phyloP scores from a whole-genome alignment of 2,113 vertebrate species.

The Saguinus midas region DNA sequence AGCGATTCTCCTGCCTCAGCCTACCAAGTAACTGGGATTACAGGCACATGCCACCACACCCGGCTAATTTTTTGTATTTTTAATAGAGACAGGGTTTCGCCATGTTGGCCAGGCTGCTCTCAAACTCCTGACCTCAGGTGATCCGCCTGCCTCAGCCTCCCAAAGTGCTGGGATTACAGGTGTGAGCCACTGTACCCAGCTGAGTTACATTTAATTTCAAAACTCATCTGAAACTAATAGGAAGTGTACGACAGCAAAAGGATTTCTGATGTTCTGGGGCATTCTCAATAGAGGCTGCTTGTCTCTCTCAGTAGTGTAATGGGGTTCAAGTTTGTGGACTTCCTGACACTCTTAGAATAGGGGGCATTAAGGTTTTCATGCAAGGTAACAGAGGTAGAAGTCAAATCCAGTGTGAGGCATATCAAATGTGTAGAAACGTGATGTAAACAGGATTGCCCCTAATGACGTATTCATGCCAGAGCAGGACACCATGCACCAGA shows the following conservation, averaged over 20 bases:
- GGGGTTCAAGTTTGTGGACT: not conserved
- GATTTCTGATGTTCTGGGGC: not conserved
- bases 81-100: too few species aligned
- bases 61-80: too few species aligned
- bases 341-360: not conserved
- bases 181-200: too few species aligned
- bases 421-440: not conserved
- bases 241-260: not conserved
- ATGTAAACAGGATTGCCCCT: not conserved
- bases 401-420: too few species aligned
- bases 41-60: too few species aligned
- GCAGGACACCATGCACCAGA: fast-evolving
- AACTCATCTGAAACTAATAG: conserved; percentile 1
- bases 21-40: too few species aligned
- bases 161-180: too few species aligned
- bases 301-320: not conserved
- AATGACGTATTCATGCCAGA: not conserved
- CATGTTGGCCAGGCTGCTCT: too few species aligned
- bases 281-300: not conserved
- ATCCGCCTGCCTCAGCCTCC: too few species aligned
- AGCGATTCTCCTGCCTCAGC: too few species aligned
- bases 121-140: too few species aligned
- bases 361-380: not conserved
- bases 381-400: not conserved
- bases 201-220: not conserved